Conservation (phyloP, 1,140 invertebrate species). For the Bombus pascuorum region DNA sequence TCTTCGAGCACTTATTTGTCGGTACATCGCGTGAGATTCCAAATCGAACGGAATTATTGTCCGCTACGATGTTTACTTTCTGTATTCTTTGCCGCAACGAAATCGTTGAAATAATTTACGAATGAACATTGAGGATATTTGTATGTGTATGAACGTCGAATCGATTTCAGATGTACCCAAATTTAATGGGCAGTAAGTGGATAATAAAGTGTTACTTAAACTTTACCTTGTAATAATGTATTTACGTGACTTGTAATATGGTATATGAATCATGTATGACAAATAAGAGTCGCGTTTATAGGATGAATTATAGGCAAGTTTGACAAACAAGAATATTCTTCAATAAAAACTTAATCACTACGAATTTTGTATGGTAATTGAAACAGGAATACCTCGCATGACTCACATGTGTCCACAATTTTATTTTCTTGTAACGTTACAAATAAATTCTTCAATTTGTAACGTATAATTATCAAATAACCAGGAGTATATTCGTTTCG, state of each 20-base stretch:
- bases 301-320: neutral
- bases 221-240: neutral
- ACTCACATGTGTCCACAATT: too few relatives aligned
- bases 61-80: neutral
- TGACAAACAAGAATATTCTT: neutral
- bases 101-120: neutral
- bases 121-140: neutral
- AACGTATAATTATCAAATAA: neutral
- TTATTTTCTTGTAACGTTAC: too few relatives aligned
- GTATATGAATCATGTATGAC: neutral
- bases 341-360: neutral
- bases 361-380: neutral
- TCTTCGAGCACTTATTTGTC: neutral
- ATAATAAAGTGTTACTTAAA: neutral
- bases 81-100: neutral
- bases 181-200: neutral
- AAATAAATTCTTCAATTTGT: neutral
- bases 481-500: neutral
- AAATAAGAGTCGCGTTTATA: neutral
- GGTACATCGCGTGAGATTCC: neutral
- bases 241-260: neutral
- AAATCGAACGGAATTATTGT: neutral
- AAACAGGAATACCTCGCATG: neutral
- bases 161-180: neutral
- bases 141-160: neutral